A percentile compares a stretch with the other conserved stretches of the same genome.
Conservation (phyloP, 1,140 invertebrate species). For the Penaeus indicus region DNA sequence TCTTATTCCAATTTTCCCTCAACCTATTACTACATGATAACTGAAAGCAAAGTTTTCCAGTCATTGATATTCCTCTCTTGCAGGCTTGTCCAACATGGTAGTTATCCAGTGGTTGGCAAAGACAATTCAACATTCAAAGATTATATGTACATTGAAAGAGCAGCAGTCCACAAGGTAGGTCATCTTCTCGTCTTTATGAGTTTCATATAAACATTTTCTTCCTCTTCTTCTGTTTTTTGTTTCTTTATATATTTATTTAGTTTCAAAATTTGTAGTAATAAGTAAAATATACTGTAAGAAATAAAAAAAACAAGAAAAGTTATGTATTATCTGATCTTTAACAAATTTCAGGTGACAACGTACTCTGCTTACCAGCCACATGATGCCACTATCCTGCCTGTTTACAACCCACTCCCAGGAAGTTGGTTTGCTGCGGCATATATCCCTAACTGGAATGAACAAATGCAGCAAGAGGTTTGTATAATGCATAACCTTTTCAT, state of each 20-base stretch:
- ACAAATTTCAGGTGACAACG: slow-evolving; percentile 69
- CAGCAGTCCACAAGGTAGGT: slow-evolving; percentile 56
- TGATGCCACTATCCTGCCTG: slow-evolving; percentile 72
- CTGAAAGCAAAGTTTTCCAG: not conserved
- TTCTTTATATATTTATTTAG: not conserved
- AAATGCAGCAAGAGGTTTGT: slow-evolving; percentile 73
- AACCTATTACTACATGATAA: not conserved
- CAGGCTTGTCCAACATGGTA: slow-evolving; percentile 78
- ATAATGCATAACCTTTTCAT: slow-evolving; percentile 16
- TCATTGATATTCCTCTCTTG: slow-evolving; percentile 13
- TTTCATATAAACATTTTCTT: not conserved
- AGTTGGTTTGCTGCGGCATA: slow-evolving; percentile 86
- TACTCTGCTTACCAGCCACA: slow-evolving; percentile 73
- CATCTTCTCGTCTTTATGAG: not conserved
- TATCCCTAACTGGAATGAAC: slow-evolving; percentile 76
- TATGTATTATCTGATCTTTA: too few species aligned
- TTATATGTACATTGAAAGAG: slow-evolving; percentile 53
- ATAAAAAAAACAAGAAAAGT: too few species aligned
- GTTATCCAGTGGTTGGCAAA: slow-evolving; percentile 82
- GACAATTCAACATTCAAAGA: slow-evolving; percentile 79
- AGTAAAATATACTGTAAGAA: too few species aligned
- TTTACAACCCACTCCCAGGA: slow-evolving; percentile 79
- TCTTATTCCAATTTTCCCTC: too few species aligned
- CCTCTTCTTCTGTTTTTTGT: not conserved
- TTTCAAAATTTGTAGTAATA: too few species aligned